These are phyloP conservation scores for Poeciliopsis retropinna DNA, from an alignment of 2,113 vertebrate genomes.

Conservation along the genomic window DNA sequence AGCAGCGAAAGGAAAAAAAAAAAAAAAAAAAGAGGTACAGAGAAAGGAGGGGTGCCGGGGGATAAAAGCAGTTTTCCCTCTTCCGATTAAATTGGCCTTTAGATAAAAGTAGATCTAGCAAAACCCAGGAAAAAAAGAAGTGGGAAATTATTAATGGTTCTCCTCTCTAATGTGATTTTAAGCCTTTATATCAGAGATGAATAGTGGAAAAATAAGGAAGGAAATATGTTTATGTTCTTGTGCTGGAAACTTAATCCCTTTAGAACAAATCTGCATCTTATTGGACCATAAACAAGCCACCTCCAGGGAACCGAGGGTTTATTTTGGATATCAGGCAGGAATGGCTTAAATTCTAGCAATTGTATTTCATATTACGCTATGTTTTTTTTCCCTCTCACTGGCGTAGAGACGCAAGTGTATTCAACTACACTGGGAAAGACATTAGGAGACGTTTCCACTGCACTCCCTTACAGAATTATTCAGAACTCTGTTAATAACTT, in stretches of 20 bases:
- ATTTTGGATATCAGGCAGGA: constrained; percentile 9
- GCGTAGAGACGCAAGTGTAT: background rate
- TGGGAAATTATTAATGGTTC: constrained; percentile 43
- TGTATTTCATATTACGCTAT: background rate
- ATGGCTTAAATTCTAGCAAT: background rate
- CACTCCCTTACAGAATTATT: background rate
- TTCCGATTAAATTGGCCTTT: constrained; percentile 67
- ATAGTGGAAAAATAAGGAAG: constrained; percentile 32
- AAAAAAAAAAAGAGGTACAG: constrained; percentile 15
- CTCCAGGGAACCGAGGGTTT: constrained; percentile 1
- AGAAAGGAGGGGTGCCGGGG: constrained; percentile 28
- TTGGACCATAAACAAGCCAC: constrained; percentile 29
- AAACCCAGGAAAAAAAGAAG: constrained; percentile 39
- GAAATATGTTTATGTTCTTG: constrained; percentile 26
- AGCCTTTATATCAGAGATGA: constrained; percentile 52
- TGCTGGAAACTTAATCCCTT: constrained; percentile 38
- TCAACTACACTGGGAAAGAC: background rate
- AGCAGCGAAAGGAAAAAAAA: constrained; percentile 18
- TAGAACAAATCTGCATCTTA: constrained; percentile 40
- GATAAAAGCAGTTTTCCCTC: constrained; percentile 53
- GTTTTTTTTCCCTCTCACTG: background rate
- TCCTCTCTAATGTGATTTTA: constrained; percentile 50
- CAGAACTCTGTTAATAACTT: background rate
- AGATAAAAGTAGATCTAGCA: constrained; percentile 65
- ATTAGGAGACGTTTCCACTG: background rate